Percentiles rank a stretch among this genome's conserved stretches.
Conservation (phyloP, 2,888 invertebrate genomes). For the Elysia crispata region DNA sequence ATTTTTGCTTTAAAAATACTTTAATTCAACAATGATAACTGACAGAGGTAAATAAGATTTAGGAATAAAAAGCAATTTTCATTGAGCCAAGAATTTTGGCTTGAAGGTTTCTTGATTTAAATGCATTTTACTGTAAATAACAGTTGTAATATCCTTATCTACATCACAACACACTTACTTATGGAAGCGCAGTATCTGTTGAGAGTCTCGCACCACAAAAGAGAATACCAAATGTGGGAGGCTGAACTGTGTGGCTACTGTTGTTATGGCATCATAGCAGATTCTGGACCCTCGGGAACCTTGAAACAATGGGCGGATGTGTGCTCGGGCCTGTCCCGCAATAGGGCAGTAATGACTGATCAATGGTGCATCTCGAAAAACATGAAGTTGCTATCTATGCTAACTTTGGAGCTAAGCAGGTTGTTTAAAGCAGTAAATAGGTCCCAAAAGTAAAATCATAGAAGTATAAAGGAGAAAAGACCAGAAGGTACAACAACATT, state of each 20-base stretch:
- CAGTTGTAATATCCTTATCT: too few species aligned
- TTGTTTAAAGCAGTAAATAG: not conserved
- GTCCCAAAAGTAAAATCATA: too few species aligned
- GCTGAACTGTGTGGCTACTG: conserved; percentile 60
- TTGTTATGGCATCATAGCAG: conserved; percentile 64
- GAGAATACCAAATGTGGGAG: conserved; percentile 64
- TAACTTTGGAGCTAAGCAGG: not conserved
- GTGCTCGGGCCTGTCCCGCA: conserved; percentile 84
- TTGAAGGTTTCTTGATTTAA: too few species aligned
- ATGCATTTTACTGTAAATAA: too few species aligned
- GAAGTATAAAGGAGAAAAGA: too few species aligned
- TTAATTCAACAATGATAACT: too few species aligned
- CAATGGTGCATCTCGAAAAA: too few species aligned
- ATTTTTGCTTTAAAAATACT: too few species aligned
- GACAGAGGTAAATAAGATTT: too few species aligned
- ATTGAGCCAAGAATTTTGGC: too few species aligned
- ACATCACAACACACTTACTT: conserved; percentile 55
- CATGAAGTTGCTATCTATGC: not conserved
- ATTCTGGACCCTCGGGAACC: conserved; percentile 45
- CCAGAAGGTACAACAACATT: too few species aligned
- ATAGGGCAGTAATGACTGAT: not conserved
- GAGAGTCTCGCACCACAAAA: conserved; percentile 60
- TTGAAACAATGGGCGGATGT: conserved; percentile 87
- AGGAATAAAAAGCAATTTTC: too few species aligned
- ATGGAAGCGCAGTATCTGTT: conserved; percentile 59